These are phyloP conservation scores for Nebria ingens DNA, from an alignment of 1,140 invertebrate genomes.

Conservation along the genomic window DNA sequence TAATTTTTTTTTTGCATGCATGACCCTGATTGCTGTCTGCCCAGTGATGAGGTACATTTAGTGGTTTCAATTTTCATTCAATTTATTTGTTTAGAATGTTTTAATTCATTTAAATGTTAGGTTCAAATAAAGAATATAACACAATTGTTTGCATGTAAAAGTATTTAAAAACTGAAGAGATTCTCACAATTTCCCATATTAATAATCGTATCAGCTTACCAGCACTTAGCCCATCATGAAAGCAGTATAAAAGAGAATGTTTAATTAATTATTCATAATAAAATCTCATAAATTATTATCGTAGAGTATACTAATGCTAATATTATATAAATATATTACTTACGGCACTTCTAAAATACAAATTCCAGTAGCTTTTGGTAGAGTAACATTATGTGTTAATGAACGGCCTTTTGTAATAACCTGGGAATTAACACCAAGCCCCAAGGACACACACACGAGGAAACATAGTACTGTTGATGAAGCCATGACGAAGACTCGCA, in stretches of 20 bases:
- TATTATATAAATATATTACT: constrained; percentile 12
- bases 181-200: not conserved
- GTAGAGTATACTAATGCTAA: not conserved
- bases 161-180: not conserved
- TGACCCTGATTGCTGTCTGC: no score
- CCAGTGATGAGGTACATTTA: no score
- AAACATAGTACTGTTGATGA: not conserved
- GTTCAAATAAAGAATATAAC: no score
- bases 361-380: constrained; percentile 14
- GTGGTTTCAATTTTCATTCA: no score
- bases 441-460: not conserved
- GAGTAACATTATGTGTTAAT: not conserved
- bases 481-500: not conserved
- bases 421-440: not conserved
- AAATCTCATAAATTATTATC: not conserved
- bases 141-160: not conserved
- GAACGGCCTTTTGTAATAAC: not conserved
- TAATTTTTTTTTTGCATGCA: no score
- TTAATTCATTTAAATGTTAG: no score
- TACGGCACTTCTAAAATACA: constrained; percentile 25
- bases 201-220: not conserved
- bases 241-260: not conserved
- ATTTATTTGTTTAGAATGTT: no score
- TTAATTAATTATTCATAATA: no score
- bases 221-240: not conserved